Evolutionary conservation across 1,140 invertebrate species (phyloP), one percentile per base, ranked within the genome.

Genomic region (Notospermus geniculatus): DNA sequence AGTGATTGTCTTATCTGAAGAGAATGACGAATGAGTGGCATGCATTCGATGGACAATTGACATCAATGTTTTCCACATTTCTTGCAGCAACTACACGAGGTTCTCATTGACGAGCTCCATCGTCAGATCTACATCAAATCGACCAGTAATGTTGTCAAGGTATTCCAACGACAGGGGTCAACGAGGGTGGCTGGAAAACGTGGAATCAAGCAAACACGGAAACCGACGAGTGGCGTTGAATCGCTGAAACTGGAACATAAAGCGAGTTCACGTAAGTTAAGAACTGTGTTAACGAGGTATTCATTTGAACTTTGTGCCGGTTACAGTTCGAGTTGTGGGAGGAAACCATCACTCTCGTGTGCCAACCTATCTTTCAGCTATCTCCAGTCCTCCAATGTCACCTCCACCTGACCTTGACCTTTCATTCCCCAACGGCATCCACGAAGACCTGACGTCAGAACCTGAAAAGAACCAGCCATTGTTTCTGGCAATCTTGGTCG

Each of bases 401-500:
- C 46, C 46, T 50, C 46, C 19, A 50, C 32, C 32, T 36, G 32
- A 36, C 32, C 32, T 36, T 36, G 32, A 36, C 32, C 32, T 36
- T 15, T 36, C 32, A 36, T 36, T 36, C 32, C 32, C 32, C 5
- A 36, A 36, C 15, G 32, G 32, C n/a, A n/a, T 50, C n/a, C 46
- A 68, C 27, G 89, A 90, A 71, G 87, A 90, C 72, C 80, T 87
- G 45, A 84, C 86, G 70, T 73, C 80, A 25, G 86, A 90, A 77
- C 87, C 87, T 2, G 88, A 90, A 71, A 84, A 87, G 58, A 87
- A 90, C 76, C 83, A 86, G 36, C 66, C 71, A 67, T 84, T 89
- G 70, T 90, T 90, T 71, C 86, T 93, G 68, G 87, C 89, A 68
- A 89, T 93, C 68, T 84, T 93, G 29, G 87, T 94, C 2, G 91